Percentiles rank a stretch among this genome's conserved stretches.
These are phyloP conservation scores for Thamnophis sirtalis DNA, from an alignment of 2,113 vertebrate genomes.

Conservation along the genomic window DNA sequence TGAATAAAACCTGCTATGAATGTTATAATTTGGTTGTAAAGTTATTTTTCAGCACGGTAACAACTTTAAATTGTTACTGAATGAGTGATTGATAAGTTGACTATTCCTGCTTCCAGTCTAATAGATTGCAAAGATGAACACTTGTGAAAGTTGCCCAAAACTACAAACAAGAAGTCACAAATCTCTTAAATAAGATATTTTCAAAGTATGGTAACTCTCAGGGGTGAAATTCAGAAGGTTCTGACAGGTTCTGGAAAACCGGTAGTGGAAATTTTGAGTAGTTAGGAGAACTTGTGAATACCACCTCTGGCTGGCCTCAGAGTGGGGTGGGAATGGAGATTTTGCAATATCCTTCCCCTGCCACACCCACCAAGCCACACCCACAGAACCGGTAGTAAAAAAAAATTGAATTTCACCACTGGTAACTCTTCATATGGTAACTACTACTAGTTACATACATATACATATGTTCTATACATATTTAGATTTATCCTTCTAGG, in stretches of 20 bases:
- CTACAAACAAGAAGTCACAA: neutral
- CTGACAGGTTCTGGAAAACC: too few species aligned
- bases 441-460: too few species aligned
- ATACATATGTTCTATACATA: too few species aligned
- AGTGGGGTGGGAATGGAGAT: too few species aligned
- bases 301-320: too few species aligned
- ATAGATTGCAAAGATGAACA: slow-evolving; percentile 76
- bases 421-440: neutral
- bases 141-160: slow-evolving; percentile 4
- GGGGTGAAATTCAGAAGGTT: too few species aligned
- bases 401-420: too few species aligned
- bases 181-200: slow-evolving; percentile 2
- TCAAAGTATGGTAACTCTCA: neutral
- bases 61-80: neutral
- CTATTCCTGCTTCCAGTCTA: slow-evolving; percentile 71
- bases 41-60: neutral
- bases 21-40: neutral
- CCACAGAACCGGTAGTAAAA: too few species aligned
- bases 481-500: neutral
- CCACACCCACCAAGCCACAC: too few species aligned
- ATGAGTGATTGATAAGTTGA: neutral
- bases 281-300: too few species aligned
- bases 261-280: too few species aligned
- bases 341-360: too few species aligned
- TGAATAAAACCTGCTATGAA: neutral